Evolutionary conservation across 2,888 invertebrate genomes (phyloP).

Genomic region (Perizoma flavofasciatum): DNA sequence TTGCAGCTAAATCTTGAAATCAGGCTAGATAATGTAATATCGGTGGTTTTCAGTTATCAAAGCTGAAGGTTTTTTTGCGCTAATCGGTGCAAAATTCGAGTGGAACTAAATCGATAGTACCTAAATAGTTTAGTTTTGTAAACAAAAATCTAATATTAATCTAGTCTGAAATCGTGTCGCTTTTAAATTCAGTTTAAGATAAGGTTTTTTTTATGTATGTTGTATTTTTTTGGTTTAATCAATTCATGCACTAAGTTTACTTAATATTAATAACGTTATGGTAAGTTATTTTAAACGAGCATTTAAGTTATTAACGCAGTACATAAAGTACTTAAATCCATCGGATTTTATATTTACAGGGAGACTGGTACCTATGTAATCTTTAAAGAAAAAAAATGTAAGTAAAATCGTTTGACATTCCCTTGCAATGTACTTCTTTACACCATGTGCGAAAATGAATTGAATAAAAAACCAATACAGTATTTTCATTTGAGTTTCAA

Average conservation of each 20-base stretch:
- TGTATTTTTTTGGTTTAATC: slow-evolving; percentile 62
- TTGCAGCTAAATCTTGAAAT: slow-evolving; percentile 27
- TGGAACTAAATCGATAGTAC: slow-evolving; percentile 42
- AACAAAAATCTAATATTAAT: slow-evolving; percentile 59
- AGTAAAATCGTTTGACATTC: slow-evolving; percentile 74
- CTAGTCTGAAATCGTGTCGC: slow-evolving; percentile 75
- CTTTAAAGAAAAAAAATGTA: slow-evolving; percentile 56
- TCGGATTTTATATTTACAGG: slow-evolving; percentile 74
- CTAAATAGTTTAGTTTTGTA: slow-evolving; percentile 53
- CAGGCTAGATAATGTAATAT: slow-evolving; percentile 46
- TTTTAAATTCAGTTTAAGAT: slow-evolving; percentile 55
- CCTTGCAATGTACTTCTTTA: slow-evolving; percentile 62
- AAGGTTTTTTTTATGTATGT: slow-evolving; percentile 35
- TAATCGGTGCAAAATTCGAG: slow-evolving; percentile 14
- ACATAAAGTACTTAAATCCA: slow-evolving; percentile 73
- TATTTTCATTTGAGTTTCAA: slow-evolving; percentile 71
- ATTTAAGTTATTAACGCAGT: slow-evolving; percentile 75
- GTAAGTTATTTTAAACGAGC: slow-evolving; percentile 70
- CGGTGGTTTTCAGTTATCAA: slow-evolving; percentile 19
- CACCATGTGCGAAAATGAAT: slow-evolving; percentile 58
- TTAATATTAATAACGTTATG: slow-evolving; percentile 47
- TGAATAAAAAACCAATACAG: slow-evolving; percentile 81
- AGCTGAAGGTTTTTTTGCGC: slow-evolving; percentile 6
- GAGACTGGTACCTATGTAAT: slow-evolving; percentile 83
- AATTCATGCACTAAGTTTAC: slow-evolving; percentile 49